These are phyloP conservation scores for Alethe castanea DNA, from an alignment of 2,113 vertebrate genomes.

Conservation along the genomic window DNA sequence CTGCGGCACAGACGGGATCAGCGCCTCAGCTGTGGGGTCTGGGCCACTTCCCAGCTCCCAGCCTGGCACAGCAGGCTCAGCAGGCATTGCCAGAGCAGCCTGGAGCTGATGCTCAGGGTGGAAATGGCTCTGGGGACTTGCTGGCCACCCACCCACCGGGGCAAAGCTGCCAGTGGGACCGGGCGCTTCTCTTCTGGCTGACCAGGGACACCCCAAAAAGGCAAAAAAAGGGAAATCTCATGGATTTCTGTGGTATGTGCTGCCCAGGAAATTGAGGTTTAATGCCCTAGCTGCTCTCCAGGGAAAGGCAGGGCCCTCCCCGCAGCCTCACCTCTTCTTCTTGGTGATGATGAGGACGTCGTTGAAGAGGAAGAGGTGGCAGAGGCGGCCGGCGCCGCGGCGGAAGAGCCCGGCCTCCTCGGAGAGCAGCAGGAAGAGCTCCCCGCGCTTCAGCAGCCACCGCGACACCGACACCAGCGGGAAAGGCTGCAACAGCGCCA, in stretches of 20 bases:
- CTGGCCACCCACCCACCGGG: not conserved
- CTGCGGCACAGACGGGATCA: conserved; percentile 35
- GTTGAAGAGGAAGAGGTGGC: conserved; percentile 90
- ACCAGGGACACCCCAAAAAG: not conserved
- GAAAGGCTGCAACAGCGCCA: conserved; percentile 69
- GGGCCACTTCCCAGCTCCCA: fast-evolving
- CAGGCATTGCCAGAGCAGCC: fast-evolving
- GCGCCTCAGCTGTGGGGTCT: fast-evolving
- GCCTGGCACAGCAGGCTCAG: fast-evolving
- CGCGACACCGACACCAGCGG: conserved; percentile 87
- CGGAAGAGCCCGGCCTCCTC: conserved; percentile 87
- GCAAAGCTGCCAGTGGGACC: not conserved
- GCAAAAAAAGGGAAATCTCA: fast-evolving
- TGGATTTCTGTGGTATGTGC: fast-evolving
- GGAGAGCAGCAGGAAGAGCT: conserved; percentile 71
- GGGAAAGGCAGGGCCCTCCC: not conserved
- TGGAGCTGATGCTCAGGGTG: not conserved
- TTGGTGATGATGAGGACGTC: conserved; percentile 92
- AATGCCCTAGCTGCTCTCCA: too few species aligned
- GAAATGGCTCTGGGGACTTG: not conserved
- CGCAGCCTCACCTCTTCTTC: conserved; percentile 83
- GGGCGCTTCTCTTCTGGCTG: not conserved
- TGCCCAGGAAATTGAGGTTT: fast-evolving
- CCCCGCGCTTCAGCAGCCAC: conserved; percentile 89
- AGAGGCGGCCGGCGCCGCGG: conserved; percentile 81